These are phyloP conservation scores for Microctonus hyperodae DNA, from an alignment of 2,888 invertebrate species.

Conservation along the genomic window DNA sequence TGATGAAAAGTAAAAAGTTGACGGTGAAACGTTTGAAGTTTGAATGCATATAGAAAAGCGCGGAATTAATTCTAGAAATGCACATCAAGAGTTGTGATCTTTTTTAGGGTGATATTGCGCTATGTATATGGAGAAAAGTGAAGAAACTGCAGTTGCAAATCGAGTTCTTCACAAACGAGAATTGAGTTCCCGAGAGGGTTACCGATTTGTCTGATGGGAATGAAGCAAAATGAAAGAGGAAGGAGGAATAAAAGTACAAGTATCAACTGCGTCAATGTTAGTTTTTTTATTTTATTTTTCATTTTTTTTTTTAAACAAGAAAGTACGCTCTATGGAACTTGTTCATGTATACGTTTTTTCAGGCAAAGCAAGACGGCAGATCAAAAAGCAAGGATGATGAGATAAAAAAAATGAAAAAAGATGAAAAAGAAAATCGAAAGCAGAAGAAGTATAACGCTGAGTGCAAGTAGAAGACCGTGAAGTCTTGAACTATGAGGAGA, in stretches of 20 bases:
- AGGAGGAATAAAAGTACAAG: constrained; percentile 8
- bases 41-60: background rate
- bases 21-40: background rate
- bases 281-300: constrained; percentile 34
- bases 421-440: constrained; percentile 28
- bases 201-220: constrained; percentile 28
- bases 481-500: constrained; percentile 8
- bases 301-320: constrained; percentile 32
- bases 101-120: background rate
- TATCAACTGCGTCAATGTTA: constrained; percentile 38
- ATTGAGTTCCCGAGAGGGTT: constrained; percentile 42
- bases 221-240: constrained; percentile 10
- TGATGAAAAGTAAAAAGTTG: background rate
- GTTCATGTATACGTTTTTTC: constrained; percentile 26
- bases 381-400: constrained; percentile 10
- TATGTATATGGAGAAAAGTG: background rate
- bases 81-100: background rate
- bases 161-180: constrained; percentile 39
- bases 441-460: constrained; percentile 24
- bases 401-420: constrained; percentile 18
- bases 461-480: background rate
- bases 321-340: constrained; percentile 25
- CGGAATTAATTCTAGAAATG: background rate
- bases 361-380: constrained; percentile 20
- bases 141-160: constrained; percentile 39